Evolutionary conservation across 2,888 invertebrate genomes (phyloP), one percentile per base, ranked within the genome.

Genomic region (Melangyna quadrimaculata): DNA sequence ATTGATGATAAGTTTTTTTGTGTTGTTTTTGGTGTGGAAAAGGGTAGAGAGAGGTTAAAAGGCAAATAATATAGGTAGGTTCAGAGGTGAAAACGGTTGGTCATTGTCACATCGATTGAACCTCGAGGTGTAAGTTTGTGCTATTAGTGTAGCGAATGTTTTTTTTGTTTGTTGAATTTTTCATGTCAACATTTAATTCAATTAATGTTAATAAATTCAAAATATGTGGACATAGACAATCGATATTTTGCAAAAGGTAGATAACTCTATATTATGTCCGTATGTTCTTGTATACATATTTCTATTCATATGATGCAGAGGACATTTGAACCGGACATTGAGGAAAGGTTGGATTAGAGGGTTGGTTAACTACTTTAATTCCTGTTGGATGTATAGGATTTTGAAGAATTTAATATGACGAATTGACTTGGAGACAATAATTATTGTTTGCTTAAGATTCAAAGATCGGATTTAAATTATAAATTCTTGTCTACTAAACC

Each of bases 41-140:
- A 12, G 24, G 17, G 57, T 1, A 6, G 6, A 6, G 6, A 0
- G 29, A 24, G 22, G 35, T 24, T 43, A 61, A 69, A 61, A 17
- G 61, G 29, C n/a, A 32, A 48, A 51, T 10, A 63, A 51, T 10
- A 63, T 63, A 37, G 8, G 7, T 43, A 35, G 45, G 69, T 19
- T 67, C 32, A 22, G 57, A 63, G 32, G 63, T 78, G 48, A 37
- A 37, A 37, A 43, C 29, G 48, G n/a, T 53, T 78, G 63, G 70
- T 61, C 35, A 63, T 78, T 71, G 78, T 63, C 53, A 78, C 27
- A 51, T 77, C 37, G 32, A 51, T 67, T 48, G 29, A 43, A 6
- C n/a, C 19, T 19, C 29, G 43, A 22, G 14, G 32, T 74, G 19
- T n/a, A n/a, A n/a, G n/a, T 55, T 65, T 51, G 14, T 43, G 63